Percentiles rank a stretch among this genome's conserved stretches.
Evolutionary conservation across 1,140 invertebrate genomes (phyloP).

Genomic region (Ridgeia piscesae): DNA sequence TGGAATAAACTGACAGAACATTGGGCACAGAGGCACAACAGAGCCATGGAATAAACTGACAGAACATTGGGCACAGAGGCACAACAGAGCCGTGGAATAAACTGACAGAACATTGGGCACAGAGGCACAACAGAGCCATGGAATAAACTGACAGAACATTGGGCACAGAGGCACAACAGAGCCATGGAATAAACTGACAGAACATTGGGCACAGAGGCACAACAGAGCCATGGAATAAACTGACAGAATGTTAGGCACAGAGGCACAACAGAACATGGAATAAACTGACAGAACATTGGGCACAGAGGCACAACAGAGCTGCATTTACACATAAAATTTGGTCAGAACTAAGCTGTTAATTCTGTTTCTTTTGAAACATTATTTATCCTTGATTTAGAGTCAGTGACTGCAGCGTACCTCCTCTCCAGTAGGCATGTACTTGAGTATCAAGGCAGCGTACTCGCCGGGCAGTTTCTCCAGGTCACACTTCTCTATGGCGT

Average conservation of each 20-base stretch:
- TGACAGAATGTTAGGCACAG: neutral
- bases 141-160: neutral
- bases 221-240: too few relatives aligned
- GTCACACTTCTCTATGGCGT: slow-evolving; percentile 27
- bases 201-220: neutral
- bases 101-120: neutral
- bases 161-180: neutral
- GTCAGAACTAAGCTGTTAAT: too few relatives aligned
- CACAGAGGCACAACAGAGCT: neutral
- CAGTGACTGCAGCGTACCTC: slow-evolving; percentile 26
- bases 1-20: too few relatives aligned
- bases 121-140: neutral
- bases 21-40: neutral
- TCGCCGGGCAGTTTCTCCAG: slow-evolving; percentile 23
- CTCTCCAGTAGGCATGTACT: slow-evolving; percentile 33
- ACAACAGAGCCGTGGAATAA: neutral
- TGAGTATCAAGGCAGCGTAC: slow-evolving; percentile 29
- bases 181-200: too few relatives aligned
- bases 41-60: too few relatives aligned
- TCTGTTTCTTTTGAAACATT: too few relatives aligned
- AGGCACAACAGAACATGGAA: neutral
- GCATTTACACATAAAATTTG: neutral
- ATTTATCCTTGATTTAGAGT: neutral
- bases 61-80: neutral
- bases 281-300: neutral